Percentiles rank a stretch among this genome's conserved stretches.
Evolutionary conservation across 2,113 vertebrate genomes (phyloP).

Genomic region (Tonatia bakeri): DNA sequence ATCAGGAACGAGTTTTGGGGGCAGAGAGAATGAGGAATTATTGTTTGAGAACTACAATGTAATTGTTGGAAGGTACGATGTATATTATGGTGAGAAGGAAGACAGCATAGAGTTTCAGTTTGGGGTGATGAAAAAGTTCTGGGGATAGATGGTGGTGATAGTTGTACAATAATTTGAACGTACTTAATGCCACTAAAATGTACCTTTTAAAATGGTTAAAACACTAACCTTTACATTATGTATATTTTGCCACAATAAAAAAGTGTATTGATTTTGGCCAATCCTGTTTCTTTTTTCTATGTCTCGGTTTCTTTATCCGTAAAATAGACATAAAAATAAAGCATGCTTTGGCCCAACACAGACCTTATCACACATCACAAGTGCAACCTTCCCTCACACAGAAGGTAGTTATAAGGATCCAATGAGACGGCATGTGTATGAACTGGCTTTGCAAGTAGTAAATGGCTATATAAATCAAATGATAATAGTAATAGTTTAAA

Average conservation of each 20-base stretch:
- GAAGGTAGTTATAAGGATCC: background rate
- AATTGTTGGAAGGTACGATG: no score
- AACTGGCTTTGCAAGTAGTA: background rate
- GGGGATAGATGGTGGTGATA: background rate
- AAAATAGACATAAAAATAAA: background rate
- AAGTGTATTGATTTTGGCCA: background rate
- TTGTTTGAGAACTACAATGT: background rate
- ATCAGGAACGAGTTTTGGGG: no score
- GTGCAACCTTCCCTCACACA: background rate
- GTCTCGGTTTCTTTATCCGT: background rate
- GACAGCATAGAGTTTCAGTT: background rate
- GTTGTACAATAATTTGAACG: background rate
- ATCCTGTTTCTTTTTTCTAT: background rate
- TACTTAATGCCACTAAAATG: background rate
- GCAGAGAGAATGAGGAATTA: background rate
- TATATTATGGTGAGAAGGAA: no score
- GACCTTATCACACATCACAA: background rate
- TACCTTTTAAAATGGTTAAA: background rate
- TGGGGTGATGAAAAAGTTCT: background rate
- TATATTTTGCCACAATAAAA: background rate
- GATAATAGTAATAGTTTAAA: background rate
- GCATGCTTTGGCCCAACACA: background rate
- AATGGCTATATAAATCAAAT: background rate
- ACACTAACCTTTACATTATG: background rate
- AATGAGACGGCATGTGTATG: background rate